phyloP scores from a whole-genome alignment of 64 coral and sea anemone species.

The Montipora cactus region DNA sequence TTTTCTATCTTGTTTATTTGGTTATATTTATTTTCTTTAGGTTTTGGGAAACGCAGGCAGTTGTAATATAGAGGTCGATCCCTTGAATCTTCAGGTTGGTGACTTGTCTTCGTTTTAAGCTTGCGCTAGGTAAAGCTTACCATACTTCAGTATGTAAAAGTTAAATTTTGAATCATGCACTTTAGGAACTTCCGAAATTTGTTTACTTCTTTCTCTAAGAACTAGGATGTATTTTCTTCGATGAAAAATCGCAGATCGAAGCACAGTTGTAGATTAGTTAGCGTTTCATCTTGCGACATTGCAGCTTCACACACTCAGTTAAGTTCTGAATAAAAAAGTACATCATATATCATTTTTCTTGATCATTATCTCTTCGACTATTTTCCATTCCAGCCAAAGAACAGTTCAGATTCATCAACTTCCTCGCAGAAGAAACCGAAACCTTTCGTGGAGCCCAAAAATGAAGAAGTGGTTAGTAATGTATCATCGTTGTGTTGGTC shows the following conservation, averaged over 20 bases:
- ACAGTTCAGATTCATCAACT: neutral
- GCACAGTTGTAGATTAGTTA: too few relatives aligned
- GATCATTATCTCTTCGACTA: neutral
- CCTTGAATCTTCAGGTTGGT: constrained; percentile 63
- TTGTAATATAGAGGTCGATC: constrained; percentile 53
- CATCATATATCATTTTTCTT: neutral
- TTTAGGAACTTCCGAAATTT: too few relatives aligned
- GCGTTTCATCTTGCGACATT: too few relatives aligned
- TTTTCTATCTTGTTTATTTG: neutral
- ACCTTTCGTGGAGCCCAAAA: neutral
- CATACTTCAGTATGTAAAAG: too few relatives aligned
- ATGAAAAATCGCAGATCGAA: too few relatives aligned
- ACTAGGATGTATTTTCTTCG: too few relatives aligned
- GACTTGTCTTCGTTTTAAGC: neutral
- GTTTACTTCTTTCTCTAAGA: too few relatives aligned
- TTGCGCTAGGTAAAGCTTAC: neutral
- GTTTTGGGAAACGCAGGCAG: constrained; percentile 60
- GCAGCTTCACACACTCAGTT: too few relatives aligned
- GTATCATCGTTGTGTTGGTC: neutral
- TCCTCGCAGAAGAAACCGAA: neutral
- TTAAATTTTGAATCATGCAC: too few relatives aligned
- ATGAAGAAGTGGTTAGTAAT: neutral
- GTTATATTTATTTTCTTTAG: neutral
- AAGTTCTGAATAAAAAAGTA: too few relatives aligned
- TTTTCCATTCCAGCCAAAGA: neutral